Base-by-base conservation (phyloP, 1,140 invertebrate species). In the Teleopsis dalmanni region DNA sequence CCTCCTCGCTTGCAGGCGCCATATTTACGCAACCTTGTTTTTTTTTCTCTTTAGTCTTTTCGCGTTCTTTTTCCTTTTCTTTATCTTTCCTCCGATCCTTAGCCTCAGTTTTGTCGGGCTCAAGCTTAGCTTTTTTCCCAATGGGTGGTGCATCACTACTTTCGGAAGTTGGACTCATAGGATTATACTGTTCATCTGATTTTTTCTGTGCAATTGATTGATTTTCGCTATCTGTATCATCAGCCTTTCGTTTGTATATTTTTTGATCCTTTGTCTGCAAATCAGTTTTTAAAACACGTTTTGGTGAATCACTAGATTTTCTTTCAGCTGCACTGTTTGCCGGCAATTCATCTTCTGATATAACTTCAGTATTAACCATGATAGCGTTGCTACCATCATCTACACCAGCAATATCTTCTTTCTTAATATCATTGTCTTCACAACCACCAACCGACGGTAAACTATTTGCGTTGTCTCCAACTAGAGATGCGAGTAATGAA, bases 201-300 rank as follows among this genome's bases (percentile, higher is more conserved):
- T 58, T 65, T 64, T 47, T 51, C 13, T 46, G 42, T 25, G 45
- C 37, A 13, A 37, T 27, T 7, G 16, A 18, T 19, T 25, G 29
- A 34, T 13, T 21, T n/a, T 29, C 11, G 7, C 10, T 37, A 16
- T 38, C 16, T n/a, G 47, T 53, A 13, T 53, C 57, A 6, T 48
- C 47, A 11, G 61, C 61, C 42, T 69, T 69, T 10, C 62, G 58
- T 36, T 67, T 67, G 2, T 85, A 88, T 3, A 89, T 85, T 2
- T 85, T 84, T 65, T 88, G 85, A 1, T 85, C 87, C 71, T 88
- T 85, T 14, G 80, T 79, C 2, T 85, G 85, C n/a, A 88, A 64
- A 60, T 87, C 84, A 38, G 83, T n/a, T n/a, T n/a, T n/a, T n/a
- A n/a, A n/a, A n/a, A n/a, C 83, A 29, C 83, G 75, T 55, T 83